These are phyloP conservation scores for Chesias legatella DNA, from an alignment of 2,888 invertebrate genomes.

Conservation along the genomic window DNA sequence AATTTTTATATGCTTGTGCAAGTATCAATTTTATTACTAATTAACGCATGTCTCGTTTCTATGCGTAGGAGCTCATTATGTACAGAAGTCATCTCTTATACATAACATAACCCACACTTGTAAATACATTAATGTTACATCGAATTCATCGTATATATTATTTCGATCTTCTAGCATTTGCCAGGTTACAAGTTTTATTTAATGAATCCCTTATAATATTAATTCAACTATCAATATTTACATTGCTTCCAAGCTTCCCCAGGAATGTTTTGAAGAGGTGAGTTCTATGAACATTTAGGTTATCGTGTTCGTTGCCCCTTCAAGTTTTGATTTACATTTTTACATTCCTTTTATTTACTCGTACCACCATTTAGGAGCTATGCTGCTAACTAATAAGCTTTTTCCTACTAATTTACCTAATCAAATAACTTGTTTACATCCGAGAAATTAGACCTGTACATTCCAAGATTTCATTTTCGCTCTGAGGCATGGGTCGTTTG, in stretches of 20 bases:
- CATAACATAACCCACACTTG: slow-evolving; percentile 62
- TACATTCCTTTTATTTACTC: too few species aligned
- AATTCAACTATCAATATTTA: slow-evolving; percentile 23
- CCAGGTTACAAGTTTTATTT: slow-evolving; percentile 81
- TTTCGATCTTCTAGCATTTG: slow-evolving; percentile 82
- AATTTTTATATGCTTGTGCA: slow-evolving; percentile 56
- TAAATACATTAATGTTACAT: slow-evolving; percentile 68
- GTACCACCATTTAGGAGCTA: slow-evolving; percentile 9
- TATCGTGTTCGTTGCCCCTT: slow-evolving; percentile 24
- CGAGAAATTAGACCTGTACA: too few species aligned
- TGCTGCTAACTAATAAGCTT: too few species aligned
- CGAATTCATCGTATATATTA: slow-evolving; percentile 48
- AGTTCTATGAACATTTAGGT: slow-evolving; percentile 57
- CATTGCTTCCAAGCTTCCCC: slow-evolving; percentile 38
- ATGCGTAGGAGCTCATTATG: slow-evolving; percentile 19
- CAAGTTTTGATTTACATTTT: slow-evolving; percentile 1
- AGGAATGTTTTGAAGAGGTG: slow-evolving; percentile 62
- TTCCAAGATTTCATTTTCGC: too few species aligned
- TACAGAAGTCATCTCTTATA: slow-evolving; percentile 69
- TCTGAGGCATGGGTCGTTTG: too few species aligned
- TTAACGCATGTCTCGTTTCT: slow-evolving; percentile 56
- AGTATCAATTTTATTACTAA: slow-evolving; percentile 46
- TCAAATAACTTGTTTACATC: too few species aligned
- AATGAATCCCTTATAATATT: slow-evolving; percentile 23
- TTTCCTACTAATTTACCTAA: too few species aligned